phyloP scores from a whole-genome alignment of 2,113 vertebrate genomes.

The Petaurus breviceps region DNA sequence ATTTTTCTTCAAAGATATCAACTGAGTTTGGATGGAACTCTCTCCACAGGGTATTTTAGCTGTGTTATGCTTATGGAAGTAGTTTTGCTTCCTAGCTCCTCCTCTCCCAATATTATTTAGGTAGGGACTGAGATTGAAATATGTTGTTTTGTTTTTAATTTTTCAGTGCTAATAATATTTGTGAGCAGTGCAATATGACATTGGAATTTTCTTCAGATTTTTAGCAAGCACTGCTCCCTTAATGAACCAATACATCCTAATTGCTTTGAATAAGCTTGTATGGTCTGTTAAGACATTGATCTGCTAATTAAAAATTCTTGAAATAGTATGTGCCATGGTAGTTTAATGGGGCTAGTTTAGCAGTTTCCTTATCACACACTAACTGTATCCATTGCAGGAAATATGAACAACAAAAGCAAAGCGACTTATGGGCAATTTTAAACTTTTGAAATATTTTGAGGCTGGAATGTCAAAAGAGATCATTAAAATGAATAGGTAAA shows the following conservation, averaged over 20 bases:
- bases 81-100: background rate
- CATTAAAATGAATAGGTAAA: background rate
- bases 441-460: conserved; percentile 18
- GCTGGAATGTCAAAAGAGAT: background rate
- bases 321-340: conserved; percentile 33
- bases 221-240: conserved; percentile 18
- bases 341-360: conserved; percentile 45
- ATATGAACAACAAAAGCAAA: background rate
- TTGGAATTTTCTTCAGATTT: conserved; percentile 39
- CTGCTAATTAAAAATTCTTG: conserved; percentile 51
- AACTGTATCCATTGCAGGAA: background rate
- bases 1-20: background rate
- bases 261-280: conserved; percentile 18
- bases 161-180: conserved; percentile 5
- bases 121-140: background rate
- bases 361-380: background rate
- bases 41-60: background rate
- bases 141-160: background rate
- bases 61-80: background rate
- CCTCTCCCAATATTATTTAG: background rate
- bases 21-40: background rate
- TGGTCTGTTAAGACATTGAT: conserved; percentile 43
- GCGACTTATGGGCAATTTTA: background rate
- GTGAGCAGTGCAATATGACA: background rate
- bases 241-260: conserved; percentile 34